phyloP scores from a whole-genome alignment of 2,113 vertebrate genomes.

The Dolichotis patagonum region DNA sequence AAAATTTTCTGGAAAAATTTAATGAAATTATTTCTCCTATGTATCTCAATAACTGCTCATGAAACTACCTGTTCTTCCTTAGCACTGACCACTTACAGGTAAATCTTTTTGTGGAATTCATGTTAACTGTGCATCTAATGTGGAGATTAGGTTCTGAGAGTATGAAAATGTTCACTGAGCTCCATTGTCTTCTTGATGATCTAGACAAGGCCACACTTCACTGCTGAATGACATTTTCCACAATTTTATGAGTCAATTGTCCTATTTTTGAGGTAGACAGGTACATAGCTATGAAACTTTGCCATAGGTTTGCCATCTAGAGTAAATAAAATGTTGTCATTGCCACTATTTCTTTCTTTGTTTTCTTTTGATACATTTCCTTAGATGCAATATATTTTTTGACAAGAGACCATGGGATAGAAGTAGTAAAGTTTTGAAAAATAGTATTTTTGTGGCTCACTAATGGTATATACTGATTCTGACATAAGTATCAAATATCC shows the following conservation, averaged over 20 bases:
- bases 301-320: neutral
- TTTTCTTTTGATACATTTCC: neutral
- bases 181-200: neutral
- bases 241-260: neutral
- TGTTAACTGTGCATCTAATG: neutral
- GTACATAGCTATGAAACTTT: neutral
- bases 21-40: neutral
- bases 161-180: neutral
- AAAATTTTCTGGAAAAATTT: constrained; percentile 4
- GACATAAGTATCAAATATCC: neutral
- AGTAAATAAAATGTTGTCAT: constrained; percentile 20
- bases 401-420: neutral
- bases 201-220: neutral
- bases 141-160: neutral
- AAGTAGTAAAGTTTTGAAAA: neutral
- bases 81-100: neutral
- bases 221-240: neutral
- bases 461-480: neutral
- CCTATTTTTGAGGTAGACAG: neutral
- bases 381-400: neutral
- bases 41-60: neutral
- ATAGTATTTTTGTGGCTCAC: neutral
- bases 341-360: neutral
- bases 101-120: neutral
- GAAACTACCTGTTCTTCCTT: neutral